Evolutionary conservation across 2,113 vertebrate species (phyloP).

Genomic region (Lophius piscatorius): DNA sequence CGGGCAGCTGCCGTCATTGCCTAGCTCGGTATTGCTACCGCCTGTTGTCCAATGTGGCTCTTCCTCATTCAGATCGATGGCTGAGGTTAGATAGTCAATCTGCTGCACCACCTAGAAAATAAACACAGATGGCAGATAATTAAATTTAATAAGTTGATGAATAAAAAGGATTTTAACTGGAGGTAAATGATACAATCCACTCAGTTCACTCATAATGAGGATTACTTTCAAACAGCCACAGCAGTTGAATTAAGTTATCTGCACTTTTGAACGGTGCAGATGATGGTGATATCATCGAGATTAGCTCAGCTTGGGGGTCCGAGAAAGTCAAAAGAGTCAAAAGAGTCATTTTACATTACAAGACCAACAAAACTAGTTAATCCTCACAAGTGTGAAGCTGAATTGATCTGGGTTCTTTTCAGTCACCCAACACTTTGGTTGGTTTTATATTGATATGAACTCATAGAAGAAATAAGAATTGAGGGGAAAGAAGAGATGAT

Average conservation of each 20-base stretch:
- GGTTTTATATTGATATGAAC: too few relatives aligned
- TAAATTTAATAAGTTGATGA: not conserved
- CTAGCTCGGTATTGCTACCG: slow-evolving; percentile 36
- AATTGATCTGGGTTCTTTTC: too few relatives aligned
- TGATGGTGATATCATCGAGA: slow-evolving; percentile 8
- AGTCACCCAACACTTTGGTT: too few relatives aligned
- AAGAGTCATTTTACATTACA: too few relatives aligned
- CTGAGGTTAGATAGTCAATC: slow-evolving; percentile 81
- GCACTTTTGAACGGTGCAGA: too few relatives aligned
- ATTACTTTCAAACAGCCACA: not conserved
- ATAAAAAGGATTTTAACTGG: not conserved
- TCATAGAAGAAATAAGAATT: too few relatives aligned
- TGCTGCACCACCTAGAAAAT: slow-evolving; percentile 80
- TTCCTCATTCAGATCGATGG: slow-evolving; percentile 75
- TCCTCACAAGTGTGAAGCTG: too few relatives aligned
- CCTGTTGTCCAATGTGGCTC: slow-evolving; percentile 39
- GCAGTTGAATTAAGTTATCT: not conserved
- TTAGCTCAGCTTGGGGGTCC: not conserved
- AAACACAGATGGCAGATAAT: slow-evolving; percentile 10
- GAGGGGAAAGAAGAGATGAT: too few relatives aligned
- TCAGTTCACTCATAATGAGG: not conserved
- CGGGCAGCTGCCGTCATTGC: slow-evolving; percentile 55
- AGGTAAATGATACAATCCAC: not conserved
- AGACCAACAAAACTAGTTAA: too few relatives aligned
- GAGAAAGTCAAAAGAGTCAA: too few relatives aligned